phyloP scores from a whole-genome alignment of 2,797 vertebrate species.

The Enoplosus armatus region DNA sequence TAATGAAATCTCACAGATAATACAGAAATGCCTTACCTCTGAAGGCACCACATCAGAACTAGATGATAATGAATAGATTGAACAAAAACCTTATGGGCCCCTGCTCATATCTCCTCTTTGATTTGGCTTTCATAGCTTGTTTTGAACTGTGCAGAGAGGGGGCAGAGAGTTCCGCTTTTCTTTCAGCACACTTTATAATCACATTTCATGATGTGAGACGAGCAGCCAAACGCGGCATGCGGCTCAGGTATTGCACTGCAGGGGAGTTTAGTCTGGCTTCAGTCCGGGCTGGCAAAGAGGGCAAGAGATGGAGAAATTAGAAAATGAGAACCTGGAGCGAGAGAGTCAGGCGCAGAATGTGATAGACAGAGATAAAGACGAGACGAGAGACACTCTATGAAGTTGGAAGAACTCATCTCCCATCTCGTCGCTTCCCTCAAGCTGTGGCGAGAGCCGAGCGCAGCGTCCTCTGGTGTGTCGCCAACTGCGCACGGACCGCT shows the following conservation, averaged over 20 bases:
- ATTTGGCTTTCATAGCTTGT: slow-evolving; percentile 49
- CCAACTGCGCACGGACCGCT: neutral
- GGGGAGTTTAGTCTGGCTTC: slow-evolving; percentile 27
- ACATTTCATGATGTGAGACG: slow-evolving; percentile 43
- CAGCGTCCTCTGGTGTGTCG: neutral
- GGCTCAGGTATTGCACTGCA: slow-evolving; percentile 36
- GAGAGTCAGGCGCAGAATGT: slow-evolving; percentile 16
- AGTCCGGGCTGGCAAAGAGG: slow-evolving; percentile 24
- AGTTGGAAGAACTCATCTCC: slow-evolving; percentile 1
- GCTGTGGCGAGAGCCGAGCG: neutral
- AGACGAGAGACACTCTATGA: slow-evolving; percentile 16
- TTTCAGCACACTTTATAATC: slow-evolving; percentile 38
- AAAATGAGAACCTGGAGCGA: slow-evolving; percentile 41
- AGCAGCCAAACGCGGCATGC: slow-evolving; percentile 31
- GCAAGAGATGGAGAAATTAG: slow-evolving; percentile 37
- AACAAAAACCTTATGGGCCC: slow-evolving; percentile 25
- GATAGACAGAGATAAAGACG: slow-evolving; percentile 32
- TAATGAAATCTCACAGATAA: slow-evolving; percentile 28
- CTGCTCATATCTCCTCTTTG: slow-evolving; percentile 41
- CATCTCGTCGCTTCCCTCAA: neutral
- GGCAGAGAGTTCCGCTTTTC: slow-evolving; percentile 13
- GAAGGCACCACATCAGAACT: slow-evolving; percentile 16
- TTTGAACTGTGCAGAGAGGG: slow-evolving; percentile 39
- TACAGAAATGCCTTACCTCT: slow-evolving; percentile 20
- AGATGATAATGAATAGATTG: slow-evolving; percentile 46